Percentiles rank a stretch among this genome's conserved stretches.
These are phyloP conservation scores for Metaphire vulgaris DNA, from an alignment of 1,140 invertebrate species.

Conservation along the genomic window DNA sequence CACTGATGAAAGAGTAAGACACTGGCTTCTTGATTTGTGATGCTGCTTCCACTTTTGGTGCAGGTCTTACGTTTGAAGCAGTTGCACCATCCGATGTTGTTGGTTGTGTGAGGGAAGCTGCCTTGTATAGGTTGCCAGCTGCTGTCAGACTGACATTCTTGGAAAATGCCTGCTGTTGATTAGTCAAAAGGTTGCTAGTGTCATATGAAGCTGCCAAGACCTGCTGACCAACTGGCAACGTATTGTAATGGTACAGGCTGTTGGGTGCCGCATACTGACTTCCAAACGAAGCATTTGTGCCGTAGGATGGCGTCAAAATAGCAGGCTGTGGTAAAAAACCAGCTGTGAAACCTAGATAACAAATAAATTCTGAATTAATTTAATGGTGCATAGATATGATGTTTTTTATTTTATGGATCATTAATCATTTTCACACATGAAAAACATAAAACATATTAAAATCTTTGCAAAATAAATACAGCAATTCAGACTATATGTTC, in stretches of 20 bases:
- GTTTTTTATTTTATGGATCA: too few species aligned
- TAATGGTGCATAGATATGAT: too few species aligned
- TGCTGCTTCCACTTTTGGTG: neutral
- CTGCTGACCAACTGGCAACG: neutral
- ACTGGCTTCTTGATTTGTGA: neutral
- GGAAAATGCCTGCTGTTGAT: neutral
- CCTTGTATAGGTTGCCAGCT: neutral
- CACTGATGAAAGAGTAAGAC: neutral
- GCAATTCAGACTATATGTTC: too few species aligned
- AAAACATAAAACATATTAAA: too few species aligned
- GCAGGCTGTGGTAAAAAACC: neutral
- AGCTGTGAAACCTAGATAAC: neutral
- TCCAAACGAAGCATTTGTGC: neutral
- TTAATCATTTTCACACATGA: too few species aligned
- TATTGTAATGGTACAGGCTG: neutral
- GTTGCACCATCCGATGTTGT: neutral
- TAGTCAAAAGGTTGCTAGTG: neutral
- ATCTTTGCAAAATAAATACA: too few species aligned
- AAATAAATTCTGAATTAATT: neutral
- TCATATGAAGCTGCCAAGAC: neutral
- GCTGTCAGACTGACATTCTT: neutral
- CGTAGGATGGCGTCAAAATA: neutral
- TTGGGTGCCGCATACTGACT: neutral
- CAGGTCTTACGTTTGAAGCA: neutral
- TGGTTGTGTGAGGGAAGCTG: neutral